These are phyloP conservation scores for Stenotaenia linearis DNA, from an alignment of 2,888 invertebrate species.

Conservation along the genomic window DNA sequence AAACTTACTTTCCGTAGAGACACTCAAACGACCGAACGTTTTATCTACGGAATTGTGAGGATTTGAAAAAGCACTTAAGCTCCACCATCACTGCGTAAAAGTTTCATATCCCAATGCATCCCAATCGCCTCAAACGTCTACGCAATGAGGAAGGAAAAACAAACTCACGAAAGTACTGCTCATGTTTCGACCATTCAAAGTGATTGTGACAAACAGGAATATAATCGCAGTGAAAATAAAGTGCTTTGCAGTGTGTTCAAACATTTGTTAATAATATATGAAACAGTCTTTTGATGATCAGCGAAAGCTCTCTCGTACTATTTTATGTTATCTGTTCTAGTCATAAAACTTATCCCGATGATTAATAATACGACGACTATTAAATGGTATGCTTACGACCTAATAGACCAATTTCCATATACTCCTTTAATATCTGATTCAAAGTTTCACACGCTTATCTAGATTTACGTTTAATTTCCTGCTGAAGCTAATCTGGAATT, in stretches of 20 bases:
- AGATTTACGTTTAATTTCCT: slow-evolving; percentile 19
- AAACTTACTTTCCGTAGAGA: background rate
- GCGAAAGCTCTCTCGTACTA: background rate
- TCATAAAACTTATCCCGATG: slow-evolving; percentile 1
- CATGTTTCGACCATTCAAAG: background rate
- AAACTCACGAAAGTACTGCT: background rate
- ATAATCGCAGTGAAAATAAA: background rate
- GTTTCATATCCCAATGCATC: slow-evolving; percentile 17
- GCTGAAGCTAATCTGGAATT: background rate
- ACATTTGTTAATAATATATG: background rate
- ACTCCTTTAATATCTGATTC: background rate
- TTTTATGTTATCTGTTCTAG: background rate
- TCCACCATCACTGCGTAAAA: slow-evolving; percentile 13
- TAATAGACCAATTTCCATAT: slow-evolving; percentile 14
- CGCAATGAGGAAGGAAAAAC: background rate
- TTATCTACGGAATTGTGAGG: slow-evolving; percentile 15
- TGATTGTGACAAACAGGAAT: background rate
- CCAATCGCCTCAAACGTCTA: background rate
- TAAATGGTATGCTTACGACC: background rate
- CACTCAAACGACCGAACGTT: background rate
- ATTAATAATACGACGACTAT: background rate
- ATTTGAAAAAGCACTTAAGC: slow-evolving; percentile 26
- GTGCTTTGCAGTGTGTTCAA: background rate
- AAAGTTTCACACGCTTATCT: slow-evolving; percentile 7
- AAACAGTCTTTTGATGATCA: background rate